Evolutionary conservation across 2,888 invertebrate genomes (phyloP).

Genomic region (Desoria tigrina): DNA sequence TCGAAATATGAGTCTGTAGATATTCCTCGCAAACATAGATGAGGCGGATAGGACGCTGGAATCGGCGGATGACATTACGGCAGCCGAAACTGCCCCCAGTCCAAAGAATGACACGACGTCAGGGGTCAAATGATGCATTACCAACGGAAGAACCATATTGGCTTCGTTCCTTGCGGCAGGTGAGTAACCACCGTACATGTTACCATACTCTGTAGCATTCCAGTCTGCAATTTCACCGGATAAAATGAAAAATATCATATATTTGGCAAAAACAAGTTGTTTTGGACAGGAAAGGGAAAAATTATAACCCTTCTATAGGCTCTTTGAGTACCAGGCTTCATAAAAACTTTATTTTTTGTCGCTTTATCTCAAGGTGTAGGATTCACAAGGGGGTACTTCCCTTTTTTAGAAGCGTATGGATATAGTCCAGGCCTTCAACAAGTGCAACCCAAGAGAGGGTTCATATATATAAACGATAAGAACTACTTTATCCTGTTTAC

Average conservation of each 20-base stretch:
- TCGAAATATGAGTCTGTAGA: constrained; percentile 68
- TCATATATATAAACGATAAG: too few relatives aligned
- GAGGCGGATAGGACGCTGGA: constrained; percentile 71
- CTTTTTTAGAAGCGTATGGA: too few relatives aligned
- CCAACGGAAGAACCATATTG: constrained; percentile 67
- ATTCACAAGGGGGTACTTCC: too few relatives aligned
- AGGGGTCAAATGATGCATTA: constrained; percentile 63
- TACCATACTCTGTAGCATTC: constrained; percentile 58
- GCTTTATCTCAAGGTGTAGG: too few relatives aligned
- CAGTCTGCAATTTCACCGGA: constrained; percentile 55
- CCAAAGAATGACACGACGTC: constrained; percentile 67
- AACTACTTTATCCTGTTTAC: too few relatives aligned
- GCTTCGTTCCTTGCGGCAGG: constrained; percentile 57
- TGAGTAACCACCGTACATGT: constrained; percentile 39
- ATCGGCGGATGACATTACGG: constrained; percentile 71
- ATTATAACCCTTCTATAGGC: too few relatives aligned
- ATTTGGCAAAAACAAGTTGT: not conserved
- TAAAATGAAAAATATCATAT: not conserved
- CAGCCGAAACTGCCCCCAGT: constrained; percentile 71
- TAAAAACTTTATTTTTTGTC: too few relatives aligned
- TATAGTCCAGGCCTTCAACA: too few relatives aligned
- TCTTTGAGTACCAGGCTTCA: too few relatives aligned
- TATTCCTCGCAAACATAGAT: constrained; percentile 72
- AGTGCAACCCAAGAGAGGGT: too few relatives aligned
- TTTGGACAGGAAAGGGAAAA: too few relatives aligned